These are phyloP conservation scores for Phengaris alcon DNA, from an alignment of 2,888 invertebrate genomes.

Conservation along the genomic window DNA sequence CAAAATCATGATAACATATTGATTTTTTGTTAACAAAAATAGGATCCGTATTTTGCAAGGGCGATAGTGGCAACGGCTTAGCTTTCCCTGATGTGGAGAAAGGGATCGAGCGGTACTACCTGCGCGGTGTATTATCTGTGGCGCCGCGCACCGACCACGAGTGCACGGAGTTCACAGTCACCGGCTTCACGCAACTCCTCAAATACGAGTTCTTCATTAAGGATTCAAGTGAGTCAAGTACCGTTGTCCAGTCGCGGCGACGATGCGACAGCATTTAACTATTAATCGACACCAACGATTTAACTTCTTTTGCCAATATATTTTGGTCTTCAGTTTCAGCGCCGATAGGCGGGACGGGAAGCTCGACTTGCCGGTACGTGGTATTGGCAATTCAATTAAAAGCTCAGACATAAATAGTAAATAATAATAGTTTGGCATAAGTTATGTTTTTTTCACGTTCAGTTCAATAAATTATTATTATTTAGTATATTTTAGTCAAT, in stretches of 20 bases:
- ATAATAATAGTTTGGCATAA: no score
- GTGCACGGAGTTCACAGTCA: conserved; percentile 37
- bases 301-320: neutral
- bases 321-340: neutral
- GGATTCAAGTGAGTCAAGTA: neutral
- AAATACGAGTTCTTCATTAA: conserved; percentile 24
- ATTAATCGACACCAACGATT: neutral
- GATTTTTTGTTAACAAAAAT: neutral
- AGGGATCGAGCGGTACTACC: conserved; percentile 42
- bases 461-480: no score
- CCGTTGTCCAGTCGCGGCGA: neutral
- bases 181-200: conserved; percentile 43
- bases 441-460: no score
- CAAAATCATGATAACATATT: no score
- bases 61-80: conserved; percentile 52
- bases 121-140: conserved; percentile 49
- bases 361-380: neutral
- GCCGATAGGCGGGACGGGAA: neutral
- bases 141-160: conserved; percentile 21
- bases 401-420: neutral
- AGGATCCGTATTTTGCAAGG: conserved; percentile 46
- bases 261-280: no score
- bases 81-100: conserved; percentile 38
- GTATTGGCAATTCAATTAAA: neutral
- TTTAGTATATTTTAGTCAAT: no score